These are phyloP conservation scores for Brachionus rubens DNA, from an alignment of 1,140 invertebrate genomes.

Conservation along the genomic window DNA sequence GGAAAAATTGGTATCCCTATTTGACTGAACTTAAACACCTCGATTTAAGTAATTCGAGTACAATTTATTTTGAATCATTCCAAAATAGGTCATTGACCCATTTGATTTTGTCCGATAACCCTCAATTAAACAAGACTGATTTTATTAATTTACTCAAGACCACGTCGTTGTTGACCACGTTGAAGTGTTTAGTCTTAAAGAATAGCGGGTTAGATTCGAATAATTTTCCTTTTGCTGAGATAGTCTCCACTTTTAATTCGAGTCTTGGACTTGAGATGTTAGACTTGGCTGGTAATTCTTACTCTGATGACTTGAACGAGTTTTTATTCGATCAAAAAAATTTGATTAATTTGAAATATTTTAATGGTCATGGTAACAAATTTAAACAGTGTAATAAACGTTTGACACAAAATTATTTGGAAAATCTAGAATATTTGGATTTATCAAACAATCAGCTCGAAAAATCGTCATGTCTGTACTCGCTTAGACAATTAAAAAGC, in stretches of 20 bases:
- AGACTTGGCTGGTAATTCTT: not conserved
- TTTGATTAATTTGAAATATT: conserved; percentile 4
- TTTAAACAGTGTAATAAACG: conserved; percentile 28
- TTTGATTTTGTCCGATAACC: not conserved
- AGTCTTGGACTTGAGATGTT: not conserved
- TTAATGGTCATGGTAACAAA: not conserved
- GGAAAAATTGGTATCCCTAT: not conserved
- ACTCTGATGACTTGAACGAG: conserved; percentile 2
- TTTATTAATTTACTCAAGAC: not conserved
- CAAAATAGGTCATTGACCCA: not conserved
- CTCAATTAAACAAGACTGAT: not conserved
- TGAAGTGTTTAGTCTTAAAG: not conserved
- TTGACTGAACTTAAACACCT: not conserved
- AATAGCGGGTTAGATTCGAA: not conserved
- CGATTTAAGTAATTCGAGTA: not conserved
- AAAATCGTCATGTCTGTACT: conserved; percentile 9
- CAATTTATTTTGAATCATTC: not conserved
- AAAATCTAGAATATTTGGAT: not conserved
- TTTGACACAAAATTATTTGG: not conserved
- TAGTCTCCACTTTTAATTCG: not conserved
- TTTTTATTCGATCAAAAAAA: conserved; percentile 26
- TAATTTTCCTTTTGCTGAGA: not conserved
- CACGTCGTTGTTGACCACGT: not conserved
- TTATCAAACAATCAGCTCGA: not conserved
- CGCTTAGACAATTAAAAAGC: not conserved